Percentiles rank a stretch among this genome's conserved stretches.
These are phyloP conservation scores for Cetonia aurata DNA, from an alignment of 2,888 invertebrate genomes.

Conservation along the genomic window DNA sequence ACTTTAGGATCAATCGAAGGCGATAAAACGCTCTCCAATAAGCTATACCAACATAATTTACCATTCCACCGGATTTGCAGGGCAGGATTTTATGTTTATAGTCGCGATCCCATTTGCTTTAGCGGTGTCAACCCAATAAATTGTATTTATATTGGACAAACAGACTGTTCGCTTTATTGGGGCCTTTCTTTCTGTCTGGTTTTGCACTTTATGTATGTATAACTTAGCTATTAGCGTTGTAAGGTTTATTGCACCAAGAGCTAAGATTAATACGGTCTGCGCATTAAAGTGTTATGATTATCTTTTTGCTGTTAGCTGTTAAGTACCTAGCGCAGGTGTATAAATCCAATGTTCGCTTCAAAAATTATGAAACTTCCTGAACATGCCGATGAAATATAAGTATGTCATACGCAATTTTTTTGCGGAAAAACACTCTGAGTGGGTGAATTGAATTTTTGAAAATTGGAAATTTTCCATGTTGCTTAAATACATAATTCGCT, in stretches of 20 bases:
- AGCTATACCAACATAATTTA: no score
- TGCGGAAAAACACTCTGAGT: no score
- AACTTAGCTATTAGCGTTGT: conserved; percentile 13
- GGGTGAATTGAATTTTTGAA: no score
- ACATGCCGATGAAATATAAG: no score
- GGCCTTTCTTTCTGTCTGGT: conserved; percentile 13
- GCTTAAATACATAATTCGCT: no score
- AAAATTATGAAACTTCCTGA: no score
- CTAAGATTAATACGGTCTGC: background rate
- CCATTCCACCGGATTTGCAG: background rate
- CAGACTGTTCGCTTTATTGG: conserved; percentile 24
- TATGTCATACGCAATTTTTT: no score
- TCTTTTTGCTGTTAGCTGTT: background rate
- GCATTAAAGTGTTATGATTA: background rate
- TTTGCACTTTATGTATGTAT: conserved; percentile 14
- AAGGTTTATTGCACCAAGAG: conserved; percentile 4
- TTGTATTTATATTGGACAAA: conserved; percentile 31
- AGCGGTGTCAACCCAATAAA: conserved; percentile 20
- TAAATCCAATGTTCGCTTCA: no score
- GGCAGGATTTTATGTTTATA: conserved; percentile 6
- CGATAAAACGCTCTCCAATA: no score
- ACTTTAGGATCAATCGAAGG: no score
- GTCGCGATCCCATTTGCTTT: conserved; percentile 20
- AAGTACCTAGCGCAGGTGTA: background rate
- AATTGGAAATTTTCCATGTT: no score